Evolutionary conservation across 2,797 vertebrate genomes (phyloP).

Genomic region (Sebastes trivittatus): DNA sequence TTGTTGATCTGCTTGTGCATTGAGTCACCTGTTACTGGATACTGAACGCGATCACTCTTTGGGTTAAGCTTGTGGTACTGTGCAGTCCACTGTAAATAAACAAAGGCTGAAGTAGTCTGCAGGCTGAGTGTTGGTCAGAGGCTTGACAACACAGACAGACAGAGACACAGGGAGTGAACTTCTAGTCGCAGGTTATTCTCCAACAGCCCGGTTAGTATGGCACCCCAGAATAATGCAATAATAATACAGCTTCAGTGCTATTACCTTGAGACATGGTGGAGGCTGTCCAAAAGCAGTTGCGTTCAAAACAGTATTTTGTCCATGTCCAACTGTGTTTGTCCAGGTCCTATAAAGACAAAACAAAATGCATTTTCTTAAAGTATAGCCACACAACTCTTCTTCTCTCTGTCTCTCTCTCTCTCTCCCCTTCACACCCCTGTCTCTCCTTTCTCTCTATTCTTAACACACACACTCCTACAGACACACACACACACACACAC

Average conservation of each 20-base stretch:
- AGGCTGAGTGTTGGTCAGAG: constrained; percentile 46
- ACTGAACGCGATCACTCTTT: constrained; percentile 25
- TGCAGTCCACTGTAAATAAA: constrained; percentile 74
- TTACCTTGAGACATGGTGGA: constrained; percentile 59
- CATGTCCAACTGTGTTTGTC: constrained; percentile 31
- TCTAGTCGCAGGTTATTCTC: constrained; percentile 31
- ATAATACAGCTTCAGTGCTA: constrained; percentile 7
- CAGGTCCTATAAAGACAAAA: constrained; percentile 34
- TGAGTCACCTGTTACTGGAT: constrained; percentile 74
- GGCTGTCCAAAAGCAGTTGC: constrained; percentile 24
- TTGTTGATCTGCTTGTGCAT: constrained; percentile 40
- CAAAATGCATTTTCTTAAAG: constrained; percentile 53
- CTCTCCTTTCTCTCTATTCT: constrained; percentile 48
- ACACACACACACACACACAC: background rate
- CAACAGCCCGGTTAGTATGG: constrained; percentile 1
- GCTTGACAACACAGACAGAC: constrained; percentile 49
- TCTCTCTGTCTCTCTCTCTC: constrained; percentile 46
- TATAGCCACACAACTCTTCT: constrained; percentile 57
- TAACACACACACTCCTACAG: constrained; percentile 37
- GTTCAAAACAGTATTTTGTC: constrained; percentile 32
- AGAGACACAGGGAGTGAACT: constrained; percentile 58
- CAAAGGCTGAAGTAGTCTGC: constrained; percentile 69
- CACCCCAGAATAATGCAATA: constrained; percentile 9
- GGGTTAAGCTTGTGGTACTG: constrained; percentile 16
- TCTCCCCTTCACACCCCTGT: constrained; percentile 38